Conservation (phyloP, 2,797 vertebrate genomes). For the Sebastes iracundus region DNA sequence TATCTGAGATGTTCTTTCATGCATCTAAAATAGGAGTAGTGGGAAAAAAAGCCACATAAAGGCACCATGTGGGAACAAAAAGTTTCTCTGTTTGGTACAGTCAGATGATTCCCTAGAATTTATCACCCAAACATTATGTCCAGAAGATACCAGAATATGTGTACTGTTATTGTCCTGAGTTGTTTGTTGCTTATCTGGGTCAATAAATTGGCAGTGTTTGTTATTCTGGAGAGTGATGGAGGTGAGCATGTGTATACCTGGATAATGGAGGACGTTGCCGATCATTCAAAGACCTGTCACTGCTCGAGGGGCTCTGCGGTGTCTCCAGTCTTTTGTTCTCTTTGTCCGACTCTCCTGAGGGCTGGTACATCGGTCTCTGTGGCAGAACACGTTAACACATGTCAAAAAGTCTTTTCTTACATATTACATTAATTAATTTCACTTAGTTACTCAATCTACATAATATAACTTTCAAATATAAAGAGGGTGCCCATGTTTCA, state of each 20-base stretch:
- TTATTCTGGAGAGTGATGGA: not conserved
- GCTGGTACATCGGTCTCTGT: conserved; percentile 90
- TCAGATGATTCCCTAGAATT: conserved; percentile 26
- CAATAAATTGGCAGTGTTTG: not conserved
- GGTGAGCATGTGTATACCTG: conserved; percentile 66
- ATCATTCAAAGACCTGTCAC: conserved; percentile 92
- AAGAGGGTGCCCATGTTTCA: not conserved
- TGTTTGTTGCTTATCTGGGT: not conserved
- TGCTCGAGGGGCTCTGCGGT: conserved; percentile 93
- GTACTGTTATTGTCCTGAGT: not conserved
- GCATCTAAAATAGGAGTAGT: conserved; percentile 9
- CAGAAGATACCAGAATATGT: not conserved
- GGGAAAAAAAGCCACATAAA: conserved; percentile 7
- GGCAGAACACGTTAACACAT: conserved; percentile 35
- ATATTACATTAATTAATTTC: not conserved
- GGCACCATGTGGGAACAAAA: conserved; percentile 50
- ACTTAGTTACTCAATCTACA: not conserved
- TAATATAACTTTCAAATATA: not conserved
- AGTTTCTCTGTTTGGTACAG: conserved; percentile 30
- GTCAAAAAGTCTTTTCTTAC: not conserved
- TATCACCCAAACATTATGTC: not conserved
- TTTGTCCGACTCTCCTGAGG: conserved; percentile 98
- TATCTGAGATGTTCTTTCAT: conserved; percentile 8
- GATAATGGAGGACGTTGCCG: conserved; percentile 74
- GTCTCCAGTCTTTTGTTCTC: conserved; percentile 94